Percentiles rank a stretch among this genome's conserved stretches.
Conservation (phyloP, 2,113 vertebrate genomes). For the Psophia crepitans region DNA sequence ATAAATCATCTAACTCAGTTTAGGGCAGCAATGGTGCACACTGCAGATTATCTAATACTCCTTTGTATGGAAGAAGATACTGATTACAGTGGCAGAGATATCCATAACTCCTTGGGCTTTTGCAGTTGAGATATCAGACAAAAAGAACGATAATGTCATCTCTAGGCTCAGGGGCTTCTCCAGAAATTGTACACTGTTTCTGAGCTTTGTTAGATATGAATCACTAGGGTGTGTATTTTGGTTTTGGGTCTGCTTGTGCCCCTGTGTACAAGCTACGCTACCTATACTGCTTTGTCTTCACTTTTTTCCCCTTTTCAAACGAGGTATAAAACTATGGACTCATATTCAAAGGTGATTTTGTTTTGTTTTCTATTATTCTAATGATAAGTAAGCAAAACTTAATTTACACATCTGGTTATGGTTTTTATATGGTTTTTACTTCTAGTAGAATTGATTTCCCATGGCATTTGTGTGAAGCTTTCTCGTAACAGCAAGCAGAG, state of each 20-base stretch:
- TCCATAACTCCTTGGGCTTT: neutral
- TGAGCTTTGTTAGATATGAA: neutral
- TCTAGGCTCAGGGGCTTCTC: neutral
- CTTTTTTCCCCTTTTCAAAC: neutral
- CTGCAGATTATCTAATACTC: neutral
- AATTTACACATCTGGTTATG: neutral
- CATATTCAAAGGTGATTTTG: neutral
- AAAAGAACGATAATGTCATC: neutral
- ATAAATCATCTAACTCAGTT: neutral
- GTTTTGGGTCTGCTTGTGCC: neutral
- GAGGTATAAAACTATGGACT: neutral
- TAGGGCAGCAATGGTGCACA: neutral
- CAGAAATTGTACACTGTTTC: neutral
- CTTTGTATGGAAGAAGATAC: neutral
- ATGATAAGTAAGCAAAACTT: neutral
- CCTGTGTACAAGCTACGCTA: rapidly evolving
- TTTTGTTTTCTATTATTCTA: neutral
- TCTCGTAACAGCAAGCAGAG: neutral
- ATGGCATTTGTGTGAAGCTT: neutral
- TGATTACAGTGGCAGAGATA: neutral
- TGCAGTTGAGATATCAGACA: neutral
- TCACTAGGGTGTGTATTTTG: neutral
- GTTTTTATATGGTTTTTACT: neutral
- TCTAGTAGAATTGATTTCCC: neutral
- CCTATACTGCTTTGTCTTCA: neutral